phyloP scores from a whole-genome alignment of 2,888 invertebrate species.

The Punctoribates punctum region DNA sequence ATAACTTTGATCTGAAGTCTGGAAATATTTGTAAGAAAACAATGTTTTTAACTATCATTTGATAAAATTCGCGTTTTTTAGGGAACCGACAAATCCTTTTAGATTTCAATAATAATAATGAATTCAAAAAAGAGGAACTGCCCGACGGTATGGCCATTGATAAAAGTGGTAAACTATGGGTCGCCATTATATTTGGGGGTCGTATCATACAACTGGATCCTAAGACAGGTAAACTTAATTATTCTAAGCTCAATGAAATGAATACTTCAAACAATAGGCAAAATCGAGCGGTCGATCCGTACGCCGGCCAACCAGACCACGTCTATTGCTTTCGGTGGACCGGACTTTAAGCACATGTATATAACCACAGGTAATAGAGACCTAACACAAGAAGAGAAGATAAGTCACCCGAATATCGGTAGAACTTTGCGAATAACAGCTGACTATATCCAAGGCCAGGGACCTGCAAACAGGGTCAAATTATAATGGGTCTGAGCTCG shows the following conservation, averaged over 20 bases:
- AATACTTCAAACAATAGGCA: neutral
- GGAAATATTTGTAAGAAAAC: constrained; percentile 35
- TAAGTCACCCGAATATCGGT: constrained; percentile 25
- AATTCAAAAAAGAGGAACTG: constrained; percentile 23
- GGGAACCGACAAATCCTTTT: constrained; percentile 30
- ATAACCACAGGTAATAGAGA: constrained; percentile 34
- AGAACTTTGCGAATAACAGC: constrained; percentile 16
- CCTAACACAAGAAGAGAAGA: neutral
- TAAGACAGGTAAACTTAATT: neutral
- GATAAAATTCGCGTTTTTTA: neutral
- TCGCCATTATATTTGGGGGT: constrained; percentile 33
- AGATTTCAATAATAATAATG: constrained; percentile 14
- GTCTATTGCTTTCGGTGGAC: constrained; percentile 39
- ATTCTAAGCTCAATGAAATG: neutral
- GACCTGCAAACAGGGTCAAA: neutral
- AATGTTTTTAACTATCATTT: no score
- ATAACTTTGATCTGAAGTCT: constrained; percentile 25
- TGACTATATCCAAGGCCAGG: neutral
- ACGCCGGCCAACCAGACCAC: constrained; percentile 37
- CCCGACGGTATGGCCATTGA: constrained; percentile 43
- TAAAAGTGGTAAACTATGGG: constrained; percentile 27
- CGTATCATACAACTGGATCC: constrained; percentile 37
- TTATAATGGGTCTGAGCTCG: no score
- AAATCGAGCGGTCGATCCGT: neutral
- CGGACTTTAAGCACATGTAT: constrained; percentile 9